Evolutionary conservation across 2,113 vertebrate species (phyloP).

Genomic region (Gasterosteus aculeatus): DNA sequence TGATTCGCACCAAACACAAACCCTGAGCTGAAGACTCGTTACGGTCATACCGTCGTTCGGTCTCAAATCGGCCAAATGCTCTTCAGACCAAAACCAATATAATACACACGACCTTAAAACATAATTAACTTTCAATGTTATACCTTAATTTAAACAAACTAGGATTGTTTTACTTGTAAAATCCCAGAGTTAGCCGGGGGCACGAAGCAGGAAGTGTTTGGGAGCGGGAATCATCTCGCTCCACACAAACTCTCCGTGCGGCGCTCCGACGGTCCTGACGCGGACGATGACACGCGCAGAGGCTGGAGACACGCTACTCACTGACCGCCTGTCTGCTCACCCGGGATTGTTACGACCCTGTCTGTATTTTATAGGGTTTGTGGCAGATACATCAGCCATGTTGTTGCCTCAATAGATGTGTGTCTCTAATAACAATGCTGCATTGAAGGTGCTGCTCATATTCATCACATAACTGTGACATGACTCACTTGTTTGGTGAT

Average conservation of each 20-base stretch:
- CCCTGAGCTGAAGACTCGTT: not conserved
- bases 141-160: not conserved
- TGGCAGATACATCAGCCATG: not conserved
- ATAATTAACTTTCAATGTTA: rapidly evolving
- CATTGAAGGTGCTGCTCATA: not conserved
- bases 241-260: not conserved
- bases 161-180: rapidly evolving
- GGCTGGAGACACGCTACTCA: slow-evolving; percentile 48
- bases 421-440: not conserved
- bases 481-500: slow-evolving; percentile 26
- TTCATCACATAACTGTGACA: slow-evolving; percentile 27
- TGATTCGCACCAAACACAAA: not conserved
- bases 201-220: not conserved
- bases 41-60: not conserved
- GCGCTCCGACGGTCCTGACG: slow-evolving; percentile 58
- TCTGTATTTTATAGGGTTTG: not conserved
- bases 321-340: slow-evolving; percentile 46
- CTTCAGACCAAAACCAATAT: not conserved
- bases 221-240: not conserved
- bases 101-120: not conserved
- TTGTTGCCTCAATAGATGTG: not conserved
- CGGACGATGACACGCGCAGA: slow-evolving; percentile 62
- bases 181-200: not conserved
- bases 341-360: not conserved
- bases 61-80: not conserved